Evolutionary conservation across 2,113 vertebrate species (phyloP), one percentile per base, ranked within the genome.

Genomic region (Nycticebus coucang): DNA sequence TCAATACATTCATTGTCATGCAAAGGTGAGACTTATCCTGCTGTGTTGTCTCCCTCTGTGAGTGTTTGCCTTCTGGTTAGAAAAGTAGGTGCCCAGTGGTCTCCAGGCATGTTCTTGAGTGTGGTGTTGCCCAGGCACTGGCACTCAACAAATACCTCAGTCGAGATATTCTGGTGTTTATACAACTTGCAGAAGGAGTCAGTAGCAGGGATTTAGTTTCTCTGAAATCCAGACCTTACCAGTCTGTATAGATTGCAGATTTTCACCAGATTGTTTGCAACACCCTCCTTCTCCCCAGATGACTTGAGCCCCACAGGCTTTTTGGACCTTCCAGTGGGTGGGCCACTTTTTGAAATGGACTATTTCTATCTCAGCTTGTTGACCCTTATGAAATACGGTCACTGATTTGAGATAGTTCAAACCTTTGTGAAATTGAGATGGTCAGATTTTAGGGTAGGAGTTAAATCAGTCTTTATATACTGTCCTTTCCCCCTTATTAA

Each of bases 1-100:
- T 98, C 97, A 99, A 99, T 95, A 99, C 99, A 1, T 99, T 99
- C 98, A 99, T 99, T 0, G 99, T 99, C 75, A 99, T 99, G 99
- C 99, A 99, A 94, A 99, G 99, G 99, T 99, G 71, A 97, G 4
- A 2, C 5, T 1, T 0, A 9, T 85, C 37, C 72, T 28, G 37
- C 72, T 77, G 3, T 66, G 17, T 33, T 28, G 15, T 37, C 64
- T n/a, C 21, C 4, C 30, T 68, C 19, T 41, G 11, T 4, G 69
- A 57, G 79, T 14, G 26, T 75, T 72, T 77, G 66, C 59, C 60
- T 1, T 69, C 64, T 37, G 28, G 24, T n/a, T 59, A 41, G 35
- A 74, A 53, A 94, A 57, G 19, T 6, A 28, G 6, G 28, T 8
- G 50, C 30, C n/a, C 60, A 0, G 0, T 11, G 1, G 45, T 59